These are phyloP conservation scores for Creontiades dilutus DNA, from an alignment of 2,888 invertebrate genomes.

Conservation along the genomic window DNA sequence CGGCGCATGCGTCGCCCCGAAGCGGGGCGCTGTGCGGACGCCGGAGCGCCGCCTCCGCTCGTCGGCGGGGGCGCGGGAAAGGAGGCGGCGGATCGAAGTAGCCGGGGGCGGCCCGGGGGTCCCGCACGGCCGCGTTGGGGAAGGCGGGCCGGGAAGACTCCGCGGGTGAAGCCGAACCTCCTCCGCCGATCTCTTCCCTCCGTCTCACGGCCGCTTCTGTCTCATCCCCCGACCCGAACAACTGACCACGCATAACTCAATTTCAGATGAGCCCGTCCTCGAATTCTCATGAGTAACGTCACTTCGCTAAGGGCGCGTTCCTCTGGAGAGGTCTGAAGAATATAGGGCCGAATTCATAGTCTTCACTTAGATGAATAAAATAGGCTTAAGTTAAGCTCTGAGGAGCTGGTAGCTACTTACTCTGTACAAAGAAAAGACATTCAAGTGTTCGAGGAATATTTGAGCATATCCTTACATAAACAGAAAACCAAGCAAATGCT, in stretches of 20 bases:
- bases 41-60: no score
- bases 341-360: no score
- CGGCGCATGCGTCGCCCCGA: neutral
- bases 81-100: conserved; percentile 43
- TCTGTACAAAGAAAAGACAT: no score
- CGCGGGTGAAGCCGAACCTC: neutral
- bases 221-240: neutral
- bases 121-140: neutral
- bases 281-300: neutral
- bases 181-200: neutral
- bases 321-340: no score
- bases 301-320: no score
- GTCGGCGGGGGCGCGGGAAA: neutral
- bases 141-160: conserved; percentile 6
- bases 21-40: no score
- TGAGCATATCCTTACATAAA: no score
- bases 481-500: no score
- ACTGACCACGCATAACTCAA: neutral
- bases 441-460: no score
- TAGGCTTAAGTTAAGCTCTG: no score
- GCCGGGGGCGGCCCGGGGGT: conserved; percentile 21
- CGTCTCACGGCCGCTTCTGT: neutral
- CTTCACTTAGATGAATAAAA: no score
- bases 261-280: neutral
- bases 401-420: no score